Evolutionary conservation across 2,113 vertebrate genomes (phyloP), one percentile per base, ranked within the genome.

Genomic region (Chelonoidis abingdonii): DNA sequence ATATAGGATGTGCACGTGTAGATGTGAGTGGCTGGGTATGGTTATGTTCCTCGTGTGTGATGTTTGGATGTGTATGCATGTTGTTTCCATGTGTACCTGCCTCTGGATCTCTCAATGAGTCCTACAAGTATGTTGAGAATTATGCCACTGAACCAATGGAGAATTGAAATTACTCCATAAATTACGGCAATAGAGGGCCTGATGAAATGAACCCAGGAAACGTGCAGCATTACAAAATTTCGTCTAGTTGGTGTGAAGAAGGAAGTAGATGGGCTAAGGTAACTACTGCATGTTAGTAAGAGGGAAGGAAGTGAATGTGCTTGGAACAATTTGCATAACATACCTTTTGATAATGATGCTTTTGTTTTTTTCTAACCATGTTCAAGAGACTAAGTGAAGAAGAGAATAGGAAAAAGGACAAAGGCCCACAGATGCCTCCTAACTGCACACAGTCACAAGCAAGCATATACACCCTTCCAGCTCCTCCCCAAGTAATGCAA

Each of bases 151-250:
- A 14, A 54, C 4, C 59, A 86, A 75, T 53, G 25, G 59, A 85
- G 90, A 78, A 69, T n/a, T 17, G 10, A 69, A 80, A 7, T 1
- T 0, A 2, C 50, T 90, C 49, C 27, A 25, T 31, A 80, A 31
- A 2, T 2, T 1, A 1, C 22, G 80, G 9, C 31, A 81, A 56
- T 3, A 85, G 35, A 87, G 13, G 50, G 8, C 81, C 21, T 9
- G 72, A 17, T 0, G 0, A 0, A 84, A 86, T 19, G 22, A 62
- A 50, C 69, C 52, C 2, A 1, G 2, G 10, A 11, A 10, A 47
- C 4, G 8, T 27, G 21, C 24, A 78, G 6, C 24, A 35, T 3
- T 57, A 17, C 56, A 78, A 94, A 93, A 84, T 1, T 35, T 10
- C 24, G 9, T 11, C 21, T 56, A 10, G 8, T 59, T 53, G 12